Evolutionary conservation across 2,113 vertebrate species (phyloP), one percentile per base, ranked within the genome.

Genomic region (Empidonax traillii): DNA sequence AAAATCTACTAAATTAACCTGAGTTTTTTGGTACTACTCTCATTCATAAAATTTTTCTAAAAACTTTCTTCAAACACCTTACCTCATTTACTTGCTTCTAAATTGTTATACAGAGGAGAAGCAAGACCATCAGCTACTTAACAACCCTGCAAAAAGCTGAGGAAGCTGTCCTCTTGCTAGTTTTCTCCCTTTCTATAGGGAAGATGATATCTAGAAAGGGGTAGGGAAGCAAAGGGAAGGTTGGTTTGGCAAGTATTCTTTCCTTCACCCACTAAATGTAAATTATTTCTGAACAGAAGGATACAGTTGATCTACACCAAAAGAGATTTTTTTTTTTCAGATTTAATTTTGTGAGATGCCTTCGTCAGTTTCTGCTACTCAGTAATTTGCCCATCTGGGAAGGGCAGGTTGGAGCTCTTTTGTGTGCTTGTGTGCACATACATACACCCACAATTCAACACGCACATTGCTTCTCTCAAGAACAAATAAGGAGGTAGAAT

Each of bases 21-120:
- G 20, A 1, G 0, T 11, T 39, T 68, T 85, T 83, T 68, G 6
- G 19, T 89, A 31, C 46, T 59, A 31, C 37, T 89, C 31, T 88
- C 82, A 95, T 97, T 97, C 75, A 94, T 88, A 85, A 90, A 53
- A 27, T 65, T 79, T 87, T 27, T 30, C 17, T 62, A 49, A 66
- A 68, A 76, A 73, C 15, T 61, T 49, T 87, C 53, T 90, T 86
- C 53, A 82, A 35, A 52, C 12, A 19, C 31, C 20, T 66, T 66
- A 28, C 20, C 41, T 53, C 28, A n/a, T 90, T 82, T n/a, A n/a
- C 52, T 74, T 83, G 22, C 37, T 62, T 79, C 30, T 52, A 31
- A 39, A 33, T 31, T 83, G 11, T 79, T 3, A 0, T 28, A 14
- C 16, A 25, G n/a, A 84, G 16, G 59, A 79, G 44, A 84, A 82